Base-by-base conservation (phyloP, 1,140 invertebrate genomes). In the Rhopalosiphum maidis region DNA sequence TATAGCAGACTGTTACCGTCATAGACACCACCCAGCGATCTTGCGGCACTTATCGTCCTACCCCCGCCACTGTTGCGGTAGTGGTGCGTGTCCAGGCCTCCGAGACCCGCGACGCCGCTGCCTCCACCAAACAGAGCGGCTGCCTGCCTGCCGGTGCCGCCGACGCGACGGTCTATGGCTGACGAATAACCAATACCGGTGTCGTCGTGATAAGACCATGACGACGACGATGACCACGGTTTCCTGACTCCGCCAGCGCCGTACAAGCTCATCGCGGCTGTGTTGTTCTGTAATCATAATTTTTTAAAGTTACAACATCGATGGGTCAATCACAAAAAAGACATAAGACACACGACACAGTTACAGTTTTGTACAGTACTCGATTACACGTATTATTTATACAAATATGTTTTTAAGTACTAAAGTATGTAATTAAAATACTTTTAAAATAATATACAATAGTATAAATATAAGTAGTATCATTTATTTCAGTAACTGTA, bases 121-220 rank as follows among this genome's bases (percentile, higher is more conserved):
- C 43, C 43, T 25, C 85, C 37, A 6, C 23, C 43, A 18, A 87
- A 87, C 43, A 90, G 7, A 41, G 54, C 22, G 2, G 87, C 22
- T 35, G 88, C 9, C 9, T 60, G 51, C 41, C 88, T 90, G 23
- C 88, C 54, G 11, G 37, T 35, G 0, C 30, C 22, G 11, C 88
- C 88, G 15, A 68, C 30, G 11, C 89, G 89, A 8, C 89, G 54
- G 37, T 90, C 89, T 30, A 90, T 23, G 21, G 87, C 1, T 23
- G 55, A 90, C 25, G 88, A n/a, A 54, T 89, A 90, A 60, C 88
- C 88, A 7, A 90, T 90, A 1, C 89, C 89, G 3, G 54, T 60
- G n/a, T 90, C 89, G 54, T 90, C 89, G 25, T 68, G 54, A 35
- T 90, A 90, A 15, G 89, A 60, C 89, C 89, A 90, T 2, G 87